Base-by-base conservation (phyloP, 2,888 invertebrate genomes). In the Cephus rjabovi region DNA sequence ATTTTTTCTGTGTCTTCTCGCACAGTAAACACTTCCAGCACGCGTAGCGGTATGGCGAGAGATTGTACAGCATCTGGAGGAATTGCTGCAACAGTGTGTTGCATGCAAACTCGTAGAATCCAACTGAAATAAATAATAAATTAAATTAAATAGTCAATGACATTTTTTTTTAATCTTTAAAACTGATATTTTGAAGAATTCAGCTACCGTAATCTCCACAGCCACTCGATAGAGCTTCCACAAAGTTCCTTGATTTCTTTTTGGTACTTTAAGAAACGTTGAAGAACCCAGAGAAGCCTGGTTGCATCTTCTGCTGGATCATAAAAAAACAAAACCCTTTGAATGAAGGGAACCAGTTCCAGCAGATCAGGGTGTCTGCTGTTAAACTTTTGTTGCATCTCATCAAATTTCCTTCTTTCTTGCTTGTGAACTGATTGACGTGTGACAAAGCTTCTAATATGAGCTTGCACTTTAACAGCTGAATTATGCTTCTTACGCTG, bases 401-500 rank as follows among this genome's bases (percentile, higher is more conserved):
- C 92, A 88, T 97, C 97, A 92, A 96, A 98, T 75, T 94, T 93
- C 75, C 92, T 92, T 76, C 97, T 93, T 87, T 96, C 94, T 79
- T 92, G 89, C 76, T 94, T 93, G 90, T 96, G 96, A 81, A 94
- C 93, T 70, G 93, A 93, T 89, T 95, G 95, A 37, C 97, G 93
- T 69, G 93, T 93, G 34, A 97, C 92, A 86, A 95, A 97, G 84
- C 97, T 96, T 80, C 97, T 93, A 11, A 95, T 94, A 91, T 94
- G 95, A 0, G 97, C 96, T 91, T 98, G 98, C 79, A 98, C 95
- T 87, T 95, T 95, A 82, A 96, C 93, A 23, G 97, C 95, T 88
- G 97, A 96, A 85, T 95, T 95, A 56, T 95, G 93, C 86, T 95
- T 95, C 86, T 94, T 93, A 80, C 97, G 94, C 83, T 95, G 93